Evolutionary conservation across 2,888 invertebrate genomes (phyloP), one percentile per base, ranked within the genome.

Genomic region (Sicus ferrugineus): DNA sequence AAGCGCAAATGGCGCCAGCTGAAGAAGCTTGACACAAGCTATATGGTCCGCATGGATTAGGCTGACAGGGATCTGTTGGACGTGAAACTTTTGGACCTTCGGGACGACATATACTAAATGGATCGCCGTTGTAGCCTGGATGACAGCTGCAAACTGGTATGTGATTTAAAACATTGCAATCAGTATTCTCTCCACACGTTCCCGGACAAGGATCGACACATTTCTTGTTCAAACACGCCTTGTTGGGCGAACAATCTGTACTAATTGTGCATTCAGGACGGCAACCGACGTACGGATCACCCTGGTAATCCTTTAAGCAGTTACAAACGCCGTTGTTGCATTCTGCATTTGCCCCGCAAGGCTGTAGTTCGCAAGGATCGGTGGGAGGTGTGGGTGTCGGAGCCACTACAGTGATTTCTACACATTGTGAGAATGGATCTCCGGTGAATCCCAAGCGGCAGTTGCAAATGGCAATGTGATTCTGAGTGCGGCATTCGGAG

Each of bases 31-130:
- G 88, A 78, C 93, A 93, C 72, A 89, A 84, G 74, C 92, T 90
- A 80, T 93, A 92, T 23, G 91, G 89, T 30, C 93, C 93, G 77
- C 93, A 93, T 6, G 93, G 93, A 59, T 91, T 90, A 71, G 93
- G 93, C 67, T 88, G 85, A 77, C 91, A 91, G 31, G 89, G 89
- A 76, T 89, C 87, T 65, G 74, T 76, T 59, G 80, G 77, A 52
- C 68, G 58, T 26, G 62, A 80, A 74, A 72, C 75, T n/a, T 72
- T 73, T 21, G 68, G 71, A 7, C 74, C 70, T 70, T 83, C 83
- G 23, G 80, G 81, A 38, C 83, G 80, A 71, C 93, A 93, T 74
- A 88, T 87, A 23, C 90, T 86, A 76, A 93, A 93, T 73, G 92
- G 90, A 84, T 92, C 91, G 74, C 92, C 92, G 62, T 88, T 87